Base-by-base conservation (phyloP, 2,113 vertebrate genomes). In the Quiscalus mexicanus region DNA sequence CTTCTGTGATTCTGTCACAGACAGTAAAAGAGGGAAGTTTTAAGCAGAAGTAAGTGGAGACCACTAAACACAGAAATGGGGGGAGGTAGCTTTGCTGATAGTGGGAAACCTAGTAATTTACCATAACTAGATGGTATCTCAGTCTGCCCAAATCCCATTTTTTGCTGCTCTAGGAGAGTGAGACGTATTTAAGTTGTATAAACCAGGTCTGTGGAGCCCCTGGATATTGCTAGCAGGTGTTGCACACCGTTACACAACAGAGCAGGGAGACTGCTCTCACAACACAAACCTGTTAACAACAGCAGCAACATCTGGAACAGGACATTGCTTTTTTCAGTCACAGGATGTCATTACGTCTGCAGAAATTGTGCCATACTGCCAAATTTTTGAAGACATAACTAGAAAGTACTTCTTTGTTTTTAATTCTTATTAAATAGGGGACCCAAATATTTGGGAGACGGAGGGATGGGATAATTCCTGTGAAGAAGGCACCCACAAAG, bases 311-410 rank as follows among this genome's bases (percentile, higher is more conserved):
- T 49, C 70, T 94, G 82, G 80, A 93, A 60, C 15, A 65, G 76
- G 89, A 94, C 89, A 91, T 45, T 91, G 44, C 75, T 75, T 92
- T 78, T 55, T 89, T 67, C 71, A 94, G 50, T 64, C 65, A 94
- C 78, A 93, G 68, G 78, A 86, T 3, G 4, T 77, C 49, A 75
- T 80, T 89, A 65, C 19, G 22, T 49, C 81, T 69, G 49, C 64
- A 67, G 62, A 69, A 88, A 56, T 88, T 79, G 35, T 55, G 80
- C 50, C 18, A 73, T n/a, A 91, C 84, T 65, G 35, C 14, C 62
- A 16, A 71, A 44, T 56, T 74, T 64, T 25, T 53, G 79, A 86
- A 93, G 45, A 69, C 24, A 31, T 80, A 73, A 83, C 64, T 87
- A 86, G 50, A 94, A 91, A 60, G 17, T 74, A 82, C 28, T 83